Percentiles rank a stretch among this genome's conserved stretches.
Evolutionary conservation across 2,888 invertebrate species (phyloP).

Genomic region (Platerodrilus igneus): DNA sequence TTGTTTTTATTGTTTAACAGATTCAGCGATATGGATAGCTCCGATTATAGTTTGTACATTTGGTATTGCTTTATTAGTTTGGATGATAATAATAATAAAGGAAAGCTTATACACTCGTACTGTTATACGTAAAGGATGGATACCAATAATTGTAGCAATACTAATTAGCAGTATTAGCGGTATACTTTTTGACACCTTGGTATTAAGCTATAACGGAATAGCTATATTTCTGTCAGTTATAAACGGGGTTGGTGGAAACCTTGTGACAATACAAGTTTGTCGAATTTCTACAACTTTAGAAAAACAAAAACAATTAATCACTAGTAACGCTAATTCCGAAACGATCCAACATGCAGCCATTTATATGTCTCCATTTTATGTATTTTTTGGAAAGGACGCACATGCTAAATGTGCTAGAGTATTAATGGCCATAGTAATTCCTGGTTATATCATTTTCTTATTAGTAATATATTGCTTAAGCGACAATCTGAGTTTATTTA

Average conservation of each 20-base stretch:
- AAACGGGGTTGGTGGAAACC: constrained; percentile 76
- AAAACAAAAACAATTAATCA: constrained; percentile 58
- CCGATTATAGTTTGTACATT: constrained; percentile 61
- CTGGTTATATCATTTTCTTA: constrained; percentile 72
- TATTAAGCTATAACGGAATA: constrained; percentile 61
- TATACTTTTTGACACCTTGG: constrained; percentile 67
- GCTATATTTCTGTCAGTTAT: constrained; percentile 81
- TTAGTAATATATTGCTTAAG: constrained; percentile 66
- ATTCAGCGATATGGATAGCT: constrained; percentile 59
- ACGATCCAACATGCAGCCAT: constrained; percentile 52
- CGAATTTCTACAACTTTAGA: constrained; percentile 72
- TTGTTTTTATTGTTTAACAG: constrained; percentile 35
- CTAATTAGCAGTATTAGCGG: constrained; percentile 73
- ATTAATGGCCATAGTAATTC: constrained; percentile 68
- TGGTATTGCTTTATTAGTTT: constrained; percentile 62
- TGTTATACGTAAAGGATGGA: constrained; percentile 71
- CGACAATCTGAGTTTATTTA: constrained; percentile 61
- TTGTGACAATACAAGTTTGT: constrained; percentile 74
- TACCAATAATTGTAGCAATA: constrained; percentile 77
- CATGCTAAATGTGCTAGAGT: constrained; percentile 68
- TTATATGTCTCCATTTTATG: constrained; percentile 56
- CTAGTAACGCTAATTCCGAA: constrained; percentile 52
- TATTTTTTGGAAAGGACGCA: constrained; percentile 59
- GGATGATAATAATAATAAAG: constrained; percentile 68
- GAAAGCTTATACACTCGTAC: constrained; percentile 65